Evolutionary conservation across 2,888 invertebrate species (phyloP), one percentile per base, ranked within the genome.

Genomic region (Arenicola marina): DNA sequence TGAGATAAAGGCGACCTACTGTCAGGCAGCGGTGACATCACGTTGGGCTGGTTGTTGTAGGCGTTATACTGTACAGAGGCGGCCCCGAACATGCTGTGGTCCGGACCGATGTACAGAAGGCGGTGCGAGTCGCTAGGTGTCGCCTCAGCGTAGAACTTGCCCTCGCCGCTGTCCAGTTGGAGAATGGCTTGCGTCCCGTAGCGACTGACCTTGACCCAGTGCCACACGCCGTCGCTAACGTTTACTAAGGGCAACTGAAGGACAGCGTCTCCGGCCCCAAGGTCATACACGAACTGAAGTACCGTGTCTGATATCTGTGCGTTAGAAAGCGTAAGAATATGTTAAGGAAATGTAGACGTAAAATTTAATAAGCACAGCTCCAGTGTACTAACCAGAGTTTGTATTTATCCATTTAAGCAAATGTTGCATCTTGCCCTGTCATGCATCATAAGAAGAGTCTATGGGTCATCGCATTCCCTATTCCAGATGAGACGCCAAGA

Each of bases 161-260:
- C 96, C 85, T 96, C 96, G 0, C 97, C 96, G 2, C 95, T 94
- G 79, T 98, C 97, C 70, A 97, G 86, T 82, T 92, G 92, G 63
- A 98, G 85, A 56, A 92, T 92, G 21, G 96, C 95, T 4, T 94
- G 92, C 56, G 93, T 93, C 43, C 96, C 95, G 75, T 92, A 93
- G 59, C 96, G 88, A 73, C 91, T 91, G 0, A 96, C 92, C 70
- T 91, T 89, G 3, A 94, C 94, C 60, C 92, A 92, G 80, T 98
- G 97, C 97, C 97, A 97, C 77, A 95, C 94, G 0, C 97, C 97
- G 59, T 73, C 71, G 57, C 61, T 62, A n/a, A 69, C 71, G 11
- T 65, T 63, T 38, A 73, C 66, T 80, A 95, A 92, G 78, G 94
- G 93, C 74, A 97, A 90, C 78, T 92, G 92, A 11, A 73, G 38